These are phyloP conservation scores for Melikaiella ostensackeni DNA, from an alignment of 2,888 invertebrate species.

Conservation along the genomic window DNA sequence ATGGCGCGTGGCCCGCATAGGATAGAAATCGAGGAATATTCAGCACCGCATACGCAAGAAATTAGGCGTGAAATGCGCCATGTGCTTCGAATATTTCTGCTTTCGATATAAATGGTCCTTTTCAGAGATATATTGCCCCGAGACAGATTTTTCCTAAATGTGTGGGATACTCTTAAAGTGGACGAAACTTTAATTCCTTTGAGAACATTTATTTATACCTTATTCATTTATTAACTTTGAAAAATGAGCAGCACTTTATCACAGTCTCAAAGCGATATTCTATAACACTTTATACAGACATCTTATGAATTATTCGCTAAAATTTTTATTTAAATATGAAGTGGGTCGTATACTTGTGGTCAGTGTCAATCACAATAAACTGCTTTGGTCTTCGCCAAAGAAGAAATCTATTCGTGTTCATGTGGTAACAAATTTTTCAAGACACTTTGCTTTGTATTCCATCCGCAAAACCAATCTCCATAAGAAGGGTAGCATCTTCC, in stretches of 20 bases:
- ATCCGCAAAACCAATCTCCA: conserved; percentile 60
- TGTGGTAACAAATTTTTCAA: conserved; percentile 36
- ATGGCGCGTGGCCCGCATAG: conserved; percentile 57
- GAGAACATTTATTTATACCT: conserved; percentile 10
- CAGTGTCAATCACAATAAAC: conserved; percentile 60
- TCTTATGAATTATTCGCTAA: too few species aligned
- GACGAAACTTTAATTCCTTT: not conserved
- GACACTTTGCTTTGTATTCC: conserved; percentile 59
- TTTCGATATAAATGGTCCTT: conserved; percentile 51
- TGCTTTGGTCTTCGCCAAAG: conserved; percentile 4
- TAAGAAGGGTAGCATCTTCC: conserved; percentile 54
- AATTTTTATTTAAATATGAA: not conserved
- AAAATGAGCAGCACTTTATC: too few species aligned
- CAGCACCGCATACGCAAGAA: conserved; percentile 68
- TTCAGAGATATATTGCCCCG: conserved; percentile 40
- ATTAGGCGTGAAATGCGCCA: conserved; percentile 74
- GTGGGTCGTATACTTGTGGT: conserved; percentile 16
- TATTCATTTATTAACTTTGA: too few species aligned
- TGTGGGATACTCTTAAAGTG: not conserved
- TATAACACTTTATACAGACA: too few species aligned
- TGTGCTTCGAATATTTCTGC: conserved; percentile 72
- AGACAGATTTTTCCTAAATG: not conserved
- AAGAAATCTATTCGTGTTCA: conserved; percentile 5
- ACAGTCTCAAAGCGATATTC: too few species aligned
- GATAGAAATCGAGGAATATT: conserved; percentile 66